These are phyloP conservation scores for Anseranas semipalmata DNA, from an alignment of 2,113 vertebrate genomes.

Conservation along the genomic window DNA sequence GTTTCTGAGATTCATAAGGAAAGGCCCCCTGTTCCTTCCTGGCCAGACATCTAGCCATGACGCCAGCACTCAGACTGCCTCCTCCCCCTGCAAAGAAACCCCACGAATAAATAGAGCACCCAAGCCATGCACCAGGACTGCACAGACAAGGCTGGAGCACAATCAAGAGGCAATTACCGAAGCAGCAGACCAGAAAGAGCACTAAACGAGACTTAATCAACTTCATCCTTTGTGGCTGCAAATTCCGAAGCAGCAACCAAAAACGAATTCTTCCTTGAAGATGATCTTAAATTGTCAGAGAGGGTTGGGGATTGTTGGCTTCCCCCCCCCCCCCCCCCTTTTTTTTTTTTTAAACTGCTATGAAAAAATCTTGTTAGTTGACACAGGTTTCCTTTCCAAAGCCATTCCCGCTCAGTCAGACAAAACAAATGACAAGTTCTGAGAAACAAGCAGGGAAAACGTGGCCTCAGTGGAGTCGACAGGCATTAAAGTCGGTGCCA, in stretches of 20 bases:
- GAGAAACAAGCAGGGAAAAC: not conserved
- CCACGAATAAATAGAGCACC: not conserved
- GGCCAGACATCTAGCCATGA: not conserved
- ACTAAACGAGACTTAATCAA: not conserved
- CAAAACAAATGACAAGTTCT: not conserved
- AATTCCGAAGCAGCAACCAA: conserved; percentile 6
- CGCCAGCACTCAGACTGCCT: not conserved
- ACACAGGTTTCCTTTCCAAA: not conserved
- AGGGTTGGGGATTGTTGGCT: not conserved
- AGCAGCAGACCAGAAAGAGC: not conserved
- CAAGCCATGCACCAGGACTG: not conserved
- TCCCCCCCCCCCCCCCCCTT: too few species aligned
- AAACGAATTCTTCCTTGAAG: not conserved
- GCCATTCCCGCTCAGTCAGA: not conserved
- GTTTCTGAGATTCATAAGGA: not conserved
- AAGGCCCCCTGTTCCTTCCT: not conserved
- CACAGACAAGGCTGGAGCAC: not conserved
- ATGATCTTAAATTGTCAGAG: not conserved
- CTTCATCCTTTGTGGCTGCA: not conserved
- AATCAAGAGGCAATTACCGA: not conserved
- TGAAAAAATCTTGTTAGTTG: not conserved
- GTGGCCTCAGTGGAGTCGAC: not conserved
- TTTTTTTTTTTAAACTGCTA: not conserved
- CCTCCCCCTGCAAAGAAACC: not conserved
- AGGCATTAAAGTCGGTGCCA: not conserved